phyloP scores from a whole-genome alignment of 2,888 invertebrate species.

The Hydropsyche betteni region DNA sequence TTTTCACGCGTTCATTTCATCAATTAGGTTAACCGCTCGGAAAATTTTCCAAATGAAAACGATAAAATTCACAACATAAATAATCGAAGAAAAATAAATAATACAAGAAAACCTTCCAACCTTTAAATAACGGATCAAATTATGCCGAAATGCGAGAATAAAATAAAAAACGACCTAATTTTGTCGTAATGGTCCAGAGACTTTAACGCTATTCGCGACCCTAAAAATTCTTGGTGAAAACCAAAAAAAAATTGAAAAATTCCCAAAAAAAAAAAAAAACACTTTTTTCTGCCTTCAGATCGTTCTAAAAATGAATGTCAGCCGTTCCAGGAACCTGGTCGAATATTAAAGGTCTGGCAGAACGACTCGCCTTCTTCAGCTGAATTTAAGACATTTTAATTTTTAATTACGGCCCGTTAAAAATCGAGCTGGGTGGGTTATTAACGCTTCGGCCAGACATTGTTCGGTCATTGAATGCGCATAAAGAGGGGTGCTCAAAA shows the following conservation, averaged over 20 bases:
- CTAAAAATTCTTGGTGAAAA: background rate
- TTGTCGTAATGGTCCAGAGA: background rate
- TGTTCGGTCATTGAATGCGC: constrained; percentile 14
- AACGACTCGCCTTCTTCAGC: background rate
- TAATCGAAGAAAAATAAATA: background rate
- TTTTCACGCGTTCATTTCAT: background rate
- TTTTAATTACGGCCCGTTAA: constrained; percentile 25
- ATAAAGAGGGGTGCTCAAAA: constrained; percentile 5
- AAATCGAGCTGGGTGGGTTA: constrained; percentile 14
- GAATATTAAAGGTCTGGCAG: constrained; percentile 10
- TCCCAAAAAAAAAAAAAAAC: background rate
- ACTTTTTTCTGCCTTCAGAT: background rate
- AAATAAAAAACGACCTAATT: constrained; percentile 10
- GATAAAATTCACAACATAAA: too few relatives aligned
- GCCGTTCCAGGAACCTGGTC: constrained; percentile 15
- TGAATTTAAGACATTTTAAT: constrained; percentile 25
- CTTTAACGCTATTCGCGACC: background rate
- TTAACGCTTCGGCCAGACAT: constrained; percentile 6
- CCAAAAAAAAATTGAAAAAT: background rate
- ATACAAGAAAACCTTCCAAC: background rate
- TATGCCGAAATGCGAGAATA: constrained; percentile 1
- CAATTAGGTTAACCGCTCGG: background rate
- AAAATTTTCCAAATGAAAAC: background rate
- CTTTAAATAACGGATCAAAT: constrained; percentile 18
- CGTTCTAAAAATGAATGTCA: constrained; percentile 27